Percentiles rank a stretch among this genome's conserved stretches.
Conservation (phyloP, 2,888 invertebrate genomes). For the Sclerodermus sp. region DNA sequence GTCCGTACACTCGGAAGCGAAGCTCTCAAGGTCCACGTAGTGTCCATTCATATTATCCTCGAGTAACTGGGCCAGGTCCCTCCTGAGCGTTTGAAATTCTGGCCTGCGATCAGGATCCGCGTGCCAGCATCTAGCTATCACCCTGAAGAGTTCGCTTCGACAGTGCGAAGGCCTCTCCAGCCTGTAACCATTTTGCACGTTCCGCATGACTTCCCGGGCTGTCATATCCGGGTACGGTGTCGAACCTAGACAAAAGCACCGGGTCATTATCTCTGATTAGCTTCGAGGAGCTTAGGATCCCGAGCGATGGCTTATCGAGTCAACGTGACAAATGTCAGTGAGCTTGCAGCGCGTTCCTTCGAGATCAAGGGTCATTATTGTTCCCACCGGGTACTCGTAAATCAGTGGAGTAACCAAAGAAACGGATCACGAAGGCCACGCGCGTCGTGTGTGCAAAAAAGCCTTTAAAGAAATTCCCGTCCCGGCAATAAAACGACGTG, state of each 20-base stretch:
- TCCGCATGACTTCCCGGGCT: slow-evolving; percentile 79
- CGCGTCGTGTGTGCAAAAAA: no score
- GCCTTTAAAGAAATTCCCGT: no score
- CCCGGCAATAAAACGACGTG: no score
- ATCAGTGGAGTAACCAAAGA: no score
- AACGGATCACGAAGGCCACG: no score
- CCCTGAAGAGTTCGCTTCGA: slow-evolving; percentile 68
- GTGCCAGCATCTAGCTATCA: slow-evolving; percentile 68
- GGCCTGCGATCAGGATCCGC: slow-evolving; percentile 75
- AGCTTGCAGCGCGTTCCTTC: no score
- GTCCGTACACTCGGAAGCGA: slow-evolving; percentile 66
- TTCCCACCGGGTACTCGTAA: no score
- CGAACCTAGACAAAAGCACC: slow-evolving; percentile 64
- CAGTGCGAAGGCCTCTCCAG: slow-evolving; percentile 80
- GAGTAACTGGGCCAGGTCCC: slow-evolving; percentile 65
- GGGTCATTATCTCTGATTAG: no score
- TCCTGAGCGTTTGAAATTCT: slow-evolving; percentile 67
- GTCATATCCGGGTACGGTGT: slow-evolving; percentile 86
- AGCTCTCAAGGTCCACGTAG: slow-evolving; percentile 71
- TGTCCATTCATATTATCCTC: slow-evolving; percentile 68
- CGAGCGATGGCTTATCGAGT: no score
- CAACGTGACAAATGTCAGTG: no score
- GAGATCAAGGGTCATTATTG: no score
- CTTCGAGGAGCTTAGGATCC: no score
- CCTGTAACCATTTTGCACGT: slow-evolving; percentile 76